phyloP scores from a whole-genome alignment of 2,113 vertebrate genomes.

The Blennius ocellaris region DNA sequence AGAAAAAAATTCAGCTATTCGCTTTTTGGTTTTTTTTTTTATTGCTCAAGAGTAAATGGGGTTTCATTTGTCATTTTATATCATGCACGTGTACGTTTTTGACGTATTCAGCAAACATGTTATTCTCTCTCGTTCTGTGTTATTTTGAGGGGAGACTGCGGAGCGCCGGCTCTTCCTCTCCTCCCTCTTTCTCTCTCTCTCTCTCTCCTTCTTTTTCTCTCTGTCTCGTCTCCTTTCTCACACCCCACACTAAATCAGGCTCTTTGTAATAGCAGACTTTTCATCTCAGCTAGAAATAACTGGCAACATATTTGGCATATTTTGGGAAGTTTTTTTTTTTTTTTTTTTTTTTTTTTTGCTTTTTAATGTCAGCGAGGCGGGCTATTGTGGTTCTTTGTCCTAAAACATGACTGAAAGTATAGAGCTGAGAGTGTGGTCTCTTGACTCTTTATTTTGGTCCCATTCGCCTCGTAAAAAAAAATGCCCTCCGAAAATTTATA shows the following conservation, averaged over 20 bases:
- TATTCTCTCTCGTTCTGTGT: constrained; percentile 80
- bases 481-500: constrained; percentile 62
- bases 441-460: constrained; percentile 66
- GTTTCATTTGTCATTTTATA: constrained; percentile 49
- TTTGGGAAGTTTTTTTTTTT: constrained; percentile 52
- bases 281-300: constrained; percentile 80
- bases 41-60: constrained; percentile 10
- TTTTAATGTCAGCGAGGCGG: constrained; percentile 69
- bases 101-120: constrained; percentile 78
- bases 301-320: constrained; percentile 79
- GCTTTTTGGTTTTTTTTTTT: neutral
- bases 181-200: constrained; percentile 17
- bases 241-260: constrained; percentile 80
- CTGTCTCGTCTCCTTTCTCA: constrained; percentile 73
- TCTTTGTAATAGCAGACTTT: constrained; percentile 81
- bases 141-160: constrained; percentile 85
- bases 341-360: constrained; percentile 48
- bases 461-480: constrained; percentile 66
- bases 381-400: constrained; percentile 76
- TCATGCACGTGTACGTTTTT: constrained; percentile 67
- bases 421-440: constrained; percentile 65
- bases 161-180: constrained; percentile 76
- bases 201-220: neutral
- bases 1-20: neutral
- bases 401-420: constrained; percentile 78